Evolutionary conservation across 30 jellyfish, hydroid and myxozoan genomes (phyloP).

Genomic region (Turritopsis rubra): DNA sequence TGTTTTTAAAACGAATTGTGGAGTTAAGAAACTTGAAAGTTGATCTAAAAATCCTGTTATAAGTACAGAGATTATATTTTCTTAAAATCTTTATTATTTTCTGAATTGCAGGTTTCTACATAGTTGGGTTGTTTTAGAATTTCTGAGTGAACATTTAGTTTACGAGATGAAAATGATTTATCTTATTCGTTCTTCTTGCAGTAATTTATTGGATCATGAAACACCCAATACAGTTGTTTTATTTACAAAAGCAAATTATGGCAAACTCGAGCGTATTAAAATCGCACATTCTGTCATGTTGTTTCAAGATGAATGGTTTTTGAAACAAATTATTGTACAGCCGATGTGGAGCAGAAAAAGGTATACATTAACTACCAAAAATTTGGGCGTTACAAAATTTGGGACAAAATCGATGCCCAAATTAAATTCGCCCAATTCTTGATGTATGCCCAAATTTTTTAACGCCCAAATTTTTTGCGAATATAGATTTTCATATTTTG

Average conservation of each 20-base stretch:
- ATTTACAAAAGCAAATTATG: not conserved
- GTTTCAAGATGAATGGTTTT: conserved; percentile 11
- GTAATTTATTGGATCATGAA: not conserved
- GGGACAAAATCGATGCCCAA: not conserved
- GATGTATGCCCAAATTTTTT: not conserved
- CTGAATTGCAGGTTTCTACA: too few species aligned
- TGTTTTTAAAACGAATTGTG: too few species aligned
- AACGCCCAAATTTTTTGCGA: not conserved
- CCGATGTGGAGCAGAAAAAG: conserved; percentile 1
- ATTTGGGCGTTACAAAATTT: too few species aligned
- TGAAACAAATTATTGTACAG: not conserved
- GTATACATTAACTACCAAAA: not conserved
- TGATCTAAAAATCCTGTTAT: too few species aligned
- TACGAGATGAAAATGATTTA: not conserved
- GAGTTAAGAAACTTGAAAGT: too few species aligned
- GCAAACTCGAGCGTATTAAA: not conserved
- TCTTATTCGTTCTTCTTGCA: not conserved
- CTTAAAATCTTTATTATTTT: too few species aligned
- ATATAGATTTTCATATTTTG: not conserved
- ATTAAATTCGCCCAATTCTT: not conserved
- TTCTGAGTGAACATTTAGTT: too few species aligned
- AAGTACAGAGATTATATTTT: too few species aligned
- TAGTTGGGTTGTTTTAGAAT: too few species aligned
- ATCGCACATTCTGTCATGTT: not conserved
- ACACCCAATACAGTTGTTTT: not conserved